Evolutionary conservation across 2,797 vertebrate species (phyloP).

Genomic region (Paramormyrops hopkinsi): DNA sequence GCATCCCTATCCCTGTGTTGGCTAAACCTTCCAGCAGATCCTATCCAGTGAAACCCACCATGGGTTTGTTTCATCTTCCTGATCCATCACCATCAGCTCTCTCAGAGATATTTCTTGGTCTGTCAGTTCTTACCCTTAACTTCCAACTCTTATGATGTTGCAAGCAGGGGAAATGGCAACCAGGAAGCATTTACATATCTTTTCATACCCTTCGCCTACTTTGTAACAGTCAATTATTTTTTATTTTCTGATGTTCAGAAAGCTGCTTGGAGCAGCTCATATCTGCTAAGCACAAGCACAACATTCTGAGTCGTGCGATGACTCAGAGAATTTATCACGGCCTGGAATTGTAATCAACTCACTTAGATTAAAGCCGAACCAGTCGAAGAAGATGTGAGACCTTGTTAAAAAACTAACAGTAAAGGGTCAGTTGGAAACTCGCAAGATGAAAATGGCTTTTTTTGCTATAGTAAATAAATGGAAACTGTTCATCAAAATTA

Average conservation of each 20-base stretch:
- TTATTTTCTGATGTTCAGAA: background rate
- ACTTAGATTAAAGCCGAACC: background rate
- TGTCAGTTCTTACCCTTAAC: background rate
- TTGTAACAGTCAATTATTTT: background rate
- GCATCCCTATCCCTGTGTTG: background rate
- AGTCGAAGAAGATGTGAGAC: background rate
- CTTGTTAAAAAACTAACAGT: background rate
- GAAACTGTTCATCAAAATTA: background rate
- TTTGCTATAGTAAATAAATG: background rate
- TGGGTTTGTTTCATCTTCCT: background rate
- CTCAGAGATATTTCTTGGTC: background rate
- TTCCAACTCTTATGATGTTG: background rate
- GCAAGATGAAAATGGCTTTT: background rate
- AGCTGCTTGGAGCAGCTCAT: background rate
- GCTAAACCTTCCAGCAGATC: background rate
- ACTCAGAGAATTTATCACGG: background rate
- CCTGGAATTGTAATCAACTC: background rate
- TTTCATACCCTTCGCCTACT: background rate
- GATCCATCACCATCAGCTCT: background rate
- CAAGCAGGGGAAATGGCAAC: background rate
- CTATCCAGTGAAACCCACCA: background rate
- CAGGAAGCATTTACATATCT: background rate
- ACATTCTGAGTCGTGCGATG: background rate
- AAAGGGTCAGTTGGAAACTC: background rate
- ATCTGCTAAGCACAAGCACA: background rate